These are phyloP conservation scores for Mobula birostris DNA, from an alignment of 2,113 vertebrate genomes.

Conservation along the genomic window DNA sequence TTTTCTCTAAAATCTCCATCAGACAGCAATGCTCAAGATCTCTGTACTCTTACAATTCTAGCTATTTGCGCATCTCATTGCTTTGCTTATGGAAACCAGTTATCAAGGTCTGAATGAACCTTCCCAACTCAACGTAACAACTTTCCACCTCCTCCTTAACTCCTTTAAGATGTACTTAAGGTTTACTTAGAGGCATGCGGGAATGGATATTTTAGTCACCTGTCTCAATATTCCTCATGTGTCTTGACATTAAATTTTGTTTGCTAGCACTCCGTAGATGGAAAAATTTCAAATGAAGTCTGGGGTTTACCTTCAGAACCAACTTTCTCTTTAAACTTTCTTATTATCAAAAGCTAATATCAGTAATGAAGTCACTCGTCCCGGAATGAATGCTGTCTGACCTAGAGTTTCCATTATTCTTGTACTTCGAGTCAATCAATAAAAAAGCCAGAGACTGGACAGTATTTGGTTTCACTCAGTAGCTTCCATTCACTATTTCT, in stretches of 20 bases:
- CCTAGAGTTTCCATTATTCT: too few relatives aligned
- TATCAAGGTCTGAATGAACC: background rate
- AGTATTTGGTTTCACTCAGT: background rate
- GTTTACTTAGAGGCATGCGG: background rate
- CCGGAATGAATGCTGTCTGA: too few relatives aligned
- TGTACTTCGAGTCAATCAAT: too few relatives aligned
- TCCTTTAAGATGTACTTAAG: background rate
- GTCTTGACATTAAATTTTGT: background rate
- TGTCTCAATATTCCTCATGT: background rate
- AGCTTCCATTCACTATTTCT: too few relatives aligned
- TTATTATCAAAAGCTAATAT: too few relatives aligned
- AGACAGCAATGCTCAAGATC: background rate
- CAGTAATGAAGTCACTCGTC: too few relatives aligned
- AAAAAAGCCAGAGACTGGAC: background rate
- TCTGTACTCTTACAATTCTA: background rate
- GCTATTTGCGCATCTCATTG: background rate
- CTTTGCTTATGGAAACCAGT: background rate
- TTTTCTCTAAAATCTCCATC: background rate
- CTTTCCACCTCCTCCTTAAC: background rate
- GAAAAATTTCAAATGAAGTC: too few relatives aligned
- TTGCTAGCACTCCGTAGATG: background rate
- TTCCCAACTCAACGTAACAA: too few relatives aligned
- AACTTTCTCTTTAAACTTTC: too few relatives aligned
- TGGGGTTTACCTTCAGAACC: too few relatives aligned
- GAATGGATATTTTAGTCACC: background rate